Conservation (phyloP, 2,797 vertebrate species). For the Gallinago solitaria region DNA sequence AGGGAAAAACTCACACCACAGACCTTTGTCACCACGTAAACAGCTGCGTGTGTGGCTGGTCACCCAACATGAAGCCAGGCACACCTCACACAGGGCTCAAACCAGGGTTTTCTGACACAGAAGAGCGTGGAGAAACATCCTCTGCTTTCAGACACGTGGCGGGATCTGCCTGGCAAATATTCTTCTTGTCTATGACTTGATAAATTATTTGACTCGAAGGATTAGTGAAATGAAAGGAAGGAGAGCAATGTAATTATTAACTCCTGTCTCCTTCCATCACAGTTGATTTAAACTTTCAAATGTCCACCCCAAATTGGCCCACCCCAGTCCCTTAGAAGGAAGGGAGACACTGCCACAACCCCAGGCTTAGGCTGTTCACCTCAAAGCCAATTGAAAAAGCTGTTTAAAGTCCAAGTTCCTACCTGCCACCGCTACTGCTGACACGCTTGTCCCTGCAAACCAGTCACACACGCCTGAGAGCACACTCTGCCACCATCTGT, state of each 20-base stretch:
- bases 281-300: background rate
- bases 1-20: background rate
- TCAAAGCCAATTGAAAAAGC: background rate
- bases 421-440: rapidly evolving
- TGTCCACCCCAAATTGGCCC: rapidly evolving
- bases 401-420: rapidly evolving
- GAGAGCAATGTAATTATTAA: background rate
- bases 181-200: background rate
- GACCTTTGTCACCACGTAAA: rapidly evolving
- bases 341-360: background rate
- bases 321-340: background rate
- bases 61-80: background rate
- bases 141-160: background rate
- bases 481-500: rapidly evolving
- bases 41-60: rapidly evolving
- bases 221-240: background rate
- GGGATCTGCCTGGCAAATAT: background rate
- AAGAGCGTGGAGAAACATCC: background rate
- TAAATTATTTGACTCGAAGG: background rate
- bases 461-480: rapidly evolving
- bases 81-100: background rate
- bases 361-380: background rate
- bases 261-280: background rate
- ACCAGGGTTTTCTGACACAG: background rate
- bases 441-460: background rate